Conservation (phyloP, 2,113 vertebrate species). For the Empidonax alnorum region DNA sequence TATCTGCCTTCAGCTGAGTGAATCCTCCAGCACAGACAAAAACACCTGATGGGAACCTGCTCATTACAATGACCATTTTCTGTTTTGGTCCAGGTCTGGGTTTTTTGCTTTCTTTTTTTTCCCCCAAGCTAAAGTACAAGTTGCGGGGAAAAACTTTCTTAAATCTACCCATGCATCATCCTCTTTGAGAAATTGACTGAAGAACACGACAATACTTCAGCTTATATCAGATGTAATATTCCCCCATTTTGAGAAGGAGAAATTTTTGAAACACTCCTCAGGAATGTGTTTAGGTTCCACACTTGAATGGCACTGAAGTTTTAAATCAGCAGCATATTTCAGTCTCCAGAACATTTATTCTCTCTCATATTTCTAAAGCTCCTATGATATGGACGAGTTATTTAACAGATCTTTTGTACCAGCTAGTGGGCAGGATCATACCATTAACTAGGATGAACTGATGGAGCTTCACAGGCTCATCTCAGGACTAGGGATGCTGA, state of each 20-base stretch:
- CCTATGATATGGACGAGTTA: background rate
- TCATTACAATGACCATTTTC: background rate
- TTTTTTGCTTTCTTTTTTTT: no score
- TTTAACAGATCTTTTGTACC: background rate
- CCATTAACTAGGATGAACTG: background rate
- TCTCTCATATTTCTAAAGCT: background rate
- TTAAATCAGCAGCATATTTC: background rate
- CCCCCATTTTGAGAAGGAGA: background rate
- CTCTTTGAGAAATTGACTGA: background rate
- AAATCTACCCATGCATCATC: rapidly evolving
- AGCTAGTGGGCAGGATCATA: background rate
- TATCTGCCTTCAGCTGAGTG: background rate
- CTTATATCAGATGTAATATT: background rate
- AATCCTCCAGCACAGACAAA: background rate
- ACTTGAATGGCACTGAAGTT: background rate
- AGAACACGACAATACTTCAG: background rate
- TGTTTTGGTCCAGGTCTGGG: background rate
- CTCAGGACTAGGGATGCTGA: background rate
- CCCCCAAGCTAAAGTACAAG: background rate
- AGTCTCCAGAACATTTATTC: background rate
- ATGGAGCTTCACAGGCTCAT: background rate
- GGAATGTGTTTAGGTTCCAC: background rate
- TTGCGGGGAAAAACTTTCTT: background rate
- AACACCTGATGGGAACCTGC: rapidly evolving
- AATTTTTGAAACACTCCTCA: background rate